Evolutionary conservation across 2,797 vertebrate genomes (phyloP).

Genomic region (Hypotaenidia okinawae): DNA sequence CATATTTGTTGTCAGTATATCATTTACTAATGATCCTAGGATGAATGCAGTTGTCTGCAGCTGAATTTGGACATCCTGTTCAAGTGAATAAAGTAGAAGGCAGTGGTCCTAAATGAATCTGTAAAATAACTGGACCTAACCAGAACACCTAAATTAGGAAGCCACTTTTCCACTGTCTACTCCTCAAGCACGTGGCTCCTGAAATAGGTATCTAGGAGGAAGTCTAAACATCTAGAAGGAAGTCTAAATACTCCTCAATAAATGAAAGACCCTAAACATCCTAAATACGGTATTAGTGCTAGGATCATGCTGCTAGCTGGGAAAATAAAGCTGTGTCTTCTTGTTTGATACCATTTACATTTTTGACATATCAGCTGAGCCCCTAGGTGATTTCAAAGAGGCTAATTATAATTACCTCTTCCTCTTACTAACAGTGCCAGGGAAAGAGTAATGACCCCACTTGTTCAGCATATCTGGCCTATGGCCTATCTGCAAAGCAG

Average conservation of each 20-base stretch:
- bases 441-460: conserved; percentile 14
- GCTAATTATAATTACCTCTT: conserved; percentile 20
- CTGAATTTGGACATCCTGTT: background rate
- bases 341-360: background rate
- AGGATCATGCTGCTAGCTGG: background rate
- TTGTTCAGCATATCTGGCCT: background rate
- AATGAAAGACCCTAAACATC: background rate
- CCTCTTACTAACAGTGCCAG: background rate
- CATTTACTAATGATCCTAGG: background rate
- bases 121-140: background rate
- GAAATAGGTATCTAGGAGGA: background rate
- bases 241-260: background rate
- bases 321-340: background rate
- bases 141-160: background rate
- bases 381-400: background rate
- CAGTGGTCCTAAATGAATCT: background rate
- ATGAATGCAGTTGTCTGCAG: background rate
- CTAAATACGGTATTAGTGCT: background rate
- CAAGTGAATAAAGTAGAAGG: background rate
- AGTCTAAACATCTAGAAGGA: background rate
- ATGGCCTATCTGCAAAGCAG: background rate
- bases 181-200: background rate
- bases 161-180: background rate
- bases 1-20: background rate
- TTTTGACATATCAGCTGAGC: conserved; percentile 6